Conservation (phyloP, 2,797 vertebrate species). For the Danionella dracula region DNA sequence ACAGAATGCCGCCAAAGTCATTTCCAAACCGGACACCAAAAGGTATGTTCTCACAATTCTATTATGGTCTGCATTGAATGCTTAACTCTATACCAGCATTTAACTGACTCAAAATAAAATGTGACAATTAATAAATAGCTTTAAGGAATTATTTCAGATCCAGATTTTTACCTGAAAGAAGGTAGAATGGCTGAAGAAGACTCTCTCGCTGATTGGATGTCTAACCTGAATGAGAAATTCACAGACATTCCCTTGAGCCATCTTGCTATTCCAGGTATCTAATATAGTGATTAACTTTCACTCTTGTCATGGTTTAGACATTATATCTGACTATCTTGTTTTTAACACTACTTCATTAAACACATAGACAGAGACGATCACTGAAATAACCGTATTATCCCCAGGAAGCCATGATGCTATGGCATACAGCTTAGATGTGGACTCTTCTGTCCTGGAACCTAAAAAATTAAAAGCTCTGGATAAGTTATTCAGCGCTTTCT, state of each 20-base stretch:
- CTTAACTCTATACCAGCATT: background rate
- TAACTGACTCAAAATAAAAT: too few relatives aligned
- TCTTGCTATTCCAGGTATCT: slow-evolving; percentile 3
- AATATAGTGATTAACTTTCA: too few relatives aligned
- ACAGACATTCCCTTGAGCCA: background rate
- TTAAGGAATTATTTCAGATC: background rate
- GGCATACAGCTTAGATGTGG: slow-evolving; percentile 77
- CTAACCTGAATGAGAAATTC: background rate
- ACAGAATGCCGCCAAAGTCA: background rate
- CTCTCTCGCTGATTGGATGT: background rate
- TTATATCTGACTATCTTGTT: too few relatives aligned
- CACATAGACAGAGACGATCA: too few relatives aligned
- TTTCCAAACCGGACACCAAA: too few relatives aligned
- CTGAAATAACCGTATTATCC: background rate
- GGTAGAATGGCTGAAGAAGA: background rate
- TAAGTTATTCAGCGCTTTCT: slow-evolving; percentile 51
- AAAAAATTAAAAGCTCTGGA: background rate
- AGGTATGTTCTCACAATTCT: background rate
- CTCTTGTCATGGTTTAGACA: too few relatives aligned
- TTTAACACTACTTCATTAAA: too few relatives aligned
- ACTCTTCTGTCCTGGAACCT: slow-evolving; percentile 9
- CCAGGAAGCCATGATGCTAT: slow-evolving; percentile 86
- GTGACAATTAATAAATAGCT: background rate
- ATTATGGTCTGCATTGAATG: background rate
- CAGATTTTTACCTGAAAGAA: background rate